Evolutionary conservation across 2,797 vertebrate genomes (phyloP).

Genomic region (Notoglanidium macrostoma): DNA sequence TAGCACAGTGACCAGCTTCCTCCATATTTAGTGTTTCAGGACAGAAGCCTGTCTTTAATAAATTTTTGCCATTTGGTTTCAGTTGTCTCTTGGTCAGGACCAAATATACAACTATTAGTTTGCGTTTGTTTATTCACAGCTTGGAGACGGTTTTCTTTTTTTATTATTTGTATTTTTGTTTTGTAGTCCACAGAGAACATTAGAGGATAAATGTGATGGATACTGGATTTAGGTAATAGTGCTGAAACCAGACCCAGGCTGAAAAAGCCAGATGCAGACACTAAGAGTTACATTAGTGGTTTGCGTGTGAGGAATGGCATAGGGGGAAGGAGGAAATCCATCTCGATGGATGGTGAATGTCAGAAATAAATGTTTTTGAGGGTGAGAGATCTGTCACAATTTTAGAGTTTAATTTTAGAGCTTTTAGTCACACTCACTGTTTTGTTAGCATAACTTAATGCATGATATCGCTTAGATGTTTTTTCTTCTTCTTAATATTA

Average conservation of each 20-base stretch:
- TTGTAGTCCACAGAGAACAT: constrained; percentile 22
- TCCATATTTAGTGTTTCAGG: constrained; percentile 5
- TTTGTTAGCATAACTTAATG: background rate
- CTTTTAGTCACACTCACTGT: background rate
- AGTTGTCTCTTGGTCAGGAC: constrained; percentile 28
- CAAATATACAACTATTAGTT: constrained; percentile 31
- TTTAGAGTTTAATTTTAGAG: background rate
- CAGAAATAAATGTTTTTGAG: constrained; percentile 36
- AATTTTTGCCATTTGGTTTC: constrained; percentile 27
- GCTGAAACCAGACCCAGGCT: constrained; percentile 39
- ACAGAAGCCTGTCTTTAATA: constrained; percentile 19
- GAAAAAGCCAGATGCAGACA: constrained; percentile 35
- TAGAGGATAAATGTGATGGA: constrained; percentile 21
- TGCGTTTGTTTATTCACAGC: constrained; percentile 37
- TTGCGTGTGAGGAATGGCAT: constrained; percentile 32
- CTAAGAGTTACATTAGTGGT: constrained; percentile 37
- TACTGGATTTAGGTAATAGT: constrained; percentile 35
- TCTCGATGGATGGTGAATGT: constrained; percentile 17
- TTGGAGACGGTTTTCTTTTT: constrained; percentile 18
- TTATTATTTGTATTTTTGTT: constrained; percentile 14
- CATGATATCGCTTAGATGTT: background rate
- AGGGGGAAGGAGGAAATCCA: constrained; percentile 1
- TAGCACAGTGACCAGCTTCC: background rate
- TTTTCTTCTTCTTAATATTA: background rate
- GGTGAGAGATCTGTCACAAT: constrained; percentile 10